Percentiles rank a stretch among this genome's conserved stretches.
These are phyloP conservation scores for Eclectus roratus DNA, from an alignment of 2,113 vertebrate genomes.

Conservation along the genomic window DNA sequence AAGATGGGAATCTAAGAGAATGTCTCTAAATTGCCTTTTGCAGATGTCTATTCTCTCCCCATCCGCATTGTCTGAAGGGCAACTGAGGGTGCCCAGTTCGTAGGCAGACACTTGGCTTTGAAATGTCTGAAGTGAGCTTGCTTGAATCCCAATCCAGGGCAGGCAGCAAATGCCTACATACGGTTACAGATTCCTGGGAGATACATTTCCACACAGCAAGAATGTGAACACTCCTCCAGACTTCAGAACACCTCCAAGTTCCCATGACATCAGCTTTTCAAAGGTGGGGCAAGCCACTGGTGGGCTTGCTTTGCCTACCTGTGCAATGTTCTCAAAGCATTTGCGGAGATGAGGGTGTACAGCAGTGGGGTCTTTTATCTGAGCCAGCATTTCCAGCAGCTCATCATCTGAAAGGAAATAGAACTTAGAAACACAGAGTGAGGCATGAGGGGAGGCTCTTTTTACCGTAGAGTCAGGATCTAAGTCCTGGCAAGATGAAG, in stretches of 20 bases:
- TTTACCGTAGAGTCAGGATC: background rate
- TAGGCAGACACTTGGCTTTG: background rate
- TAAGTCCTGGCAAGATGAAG: background rate
- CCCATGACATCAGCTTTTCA: background rate
- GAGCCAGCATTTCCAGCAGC: slow-evolving; percentile 90
- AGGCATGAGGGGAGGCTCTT: background rate
- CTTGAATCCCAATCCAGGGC: background rate
- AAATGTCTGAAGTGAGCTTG: background rate
- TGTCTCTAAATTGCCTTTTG: background rate
- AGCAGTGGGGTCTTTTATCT: slow-evolving; percentile 89
- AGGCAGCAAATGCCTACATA: background rate
- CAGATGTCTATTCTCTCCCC: background rate
- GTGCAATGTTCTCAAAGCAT: slow-evolving; percentile 91
- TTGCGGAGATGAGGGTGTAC: slow-evolving; percentile 91
- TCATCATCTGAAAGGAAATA: slow-evolving; percentile 95
- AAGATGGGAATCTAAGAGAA: background rate
- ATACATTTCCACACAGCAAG: background rate
- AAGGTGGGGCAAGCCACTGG: background rate
- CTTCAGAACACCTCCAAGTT: background rate
- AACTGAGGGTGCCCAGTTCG: background rate
- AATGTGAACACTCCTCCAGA: background rate
- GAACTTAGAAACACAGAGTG: slow-evolving; percentile 76
- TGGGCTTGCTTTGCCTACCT: slow-evolving; percentile 60
- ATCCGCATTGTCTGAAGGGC: background rate
- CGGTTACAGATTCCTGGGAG: background rate